Conservation (phyloP, 2,113 vertebrate species). For the Pluvialis apricaria region DNA sequence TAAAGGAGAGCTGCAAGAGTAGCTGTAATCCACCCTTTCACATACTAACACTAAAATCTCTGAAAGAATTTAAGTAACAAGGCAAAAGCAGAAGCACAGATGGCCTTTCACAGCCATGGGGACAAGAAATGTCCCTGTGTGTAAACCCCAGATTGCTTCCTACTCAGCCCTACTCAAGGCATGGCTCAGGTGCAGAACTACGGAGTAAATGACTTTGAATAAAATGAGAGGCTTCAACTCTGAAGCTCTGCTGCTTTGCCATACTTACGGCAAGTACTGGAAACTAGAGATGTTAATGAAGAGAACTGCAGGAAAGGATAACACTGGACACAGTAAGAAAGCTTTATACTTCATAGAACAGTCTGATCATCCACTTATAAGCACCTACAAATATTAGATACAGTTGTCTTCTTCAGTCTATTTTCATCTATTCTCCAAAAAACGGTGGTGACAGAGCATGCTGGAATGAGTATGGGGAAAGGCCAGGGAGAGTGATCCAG, state of each 20-base stretch:
- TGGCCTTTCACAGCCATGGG: neutral
- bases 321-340: neutral
- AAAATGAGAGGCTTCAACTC: neutral
- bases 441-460: neutral
- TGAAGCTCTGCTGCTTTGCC: neutral
- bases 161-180: neutral
- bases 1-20: neutral
- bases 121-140: neutral
- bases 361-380: neutral
- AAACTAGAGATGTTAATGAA: neutral
- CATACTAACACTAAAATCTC: neutral
- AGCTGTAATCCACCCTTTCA: neutral
- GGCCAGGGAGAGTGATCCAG: neutral
- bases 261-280: neutral
- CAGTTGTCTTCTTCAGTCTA: neutral
- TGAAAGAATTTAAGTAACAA: neutral
- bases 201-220: neutral
- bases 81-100: neutral
- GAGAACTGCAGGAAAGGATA: neutral
- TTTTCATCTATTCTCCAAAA: neutral
- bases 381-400: neutral
- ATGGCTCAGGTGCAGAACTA: neutral
- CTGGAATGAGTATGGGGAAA: neutral
- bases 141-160: neutral
- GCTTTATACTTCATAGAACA: neutral